Evolutionary conservation across 2,888 invertebrate species (phyloP), one percentile per base, ranked within the genome.

Genomic region (Drosophila planitibia): DNA sequence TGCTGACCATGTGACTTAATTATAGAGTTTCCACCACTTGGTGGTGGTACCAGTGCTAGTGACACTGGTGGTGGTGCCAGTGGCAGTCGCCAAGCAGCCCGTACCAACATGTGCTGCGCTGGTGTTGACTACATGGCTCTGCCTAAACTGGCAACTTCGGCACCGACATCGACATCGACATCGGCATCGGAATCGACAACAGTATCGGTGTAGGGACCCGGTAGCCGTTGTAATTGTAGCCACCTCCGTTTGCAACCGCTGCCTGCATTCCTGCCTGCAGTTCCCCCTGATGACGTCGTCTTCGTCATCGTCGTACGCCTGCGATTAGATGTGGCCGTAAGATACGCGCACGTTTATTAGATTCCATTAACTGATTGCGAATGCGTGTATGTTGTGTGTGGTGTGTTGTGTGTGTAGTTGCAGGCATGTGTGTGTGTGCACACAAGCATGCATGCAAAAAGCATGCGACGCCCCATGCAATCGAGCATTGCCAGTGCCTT

Each of bases 351-450:
- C 85, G 87, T 85, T 90, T 89, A 86, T 90, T 90, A 88, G 90
- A 88, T 91, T 82, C 89, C 81, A 90, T 90, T 90, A 90, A 90
- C 85, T 91, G 91, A 91, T 90, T 91, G 81, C 74, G 65, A 68
- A 62, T 76, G 60, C 72, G 77, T 55, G 3, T 22, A 22, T 70
- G 10, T 14, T 55, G 41, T 47, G 44, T 47, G 44, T 22, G 52
- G 44, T 12, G 12, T 12, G n/a, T n/a, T 14, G 19, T 47, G 44
- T 44, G 44, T 44, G 44, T 44, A 22, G 33, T 4, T 33, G 33
- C 33, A 10, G 33, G 33, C n/a, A 12, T 44, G 44, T 44, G n/a
- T 44, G 22, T 44, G 44, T 47, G 44, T 47, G 22, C 4, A 16
- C 25, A 47, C 16, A 25, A 25, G 47, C 47, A 39, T 76, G 76